Evolutionary conservation across 1,140 invertebrate genomes (phyloP).

Genomic region (Drosophila equinoxialis): DNA sequence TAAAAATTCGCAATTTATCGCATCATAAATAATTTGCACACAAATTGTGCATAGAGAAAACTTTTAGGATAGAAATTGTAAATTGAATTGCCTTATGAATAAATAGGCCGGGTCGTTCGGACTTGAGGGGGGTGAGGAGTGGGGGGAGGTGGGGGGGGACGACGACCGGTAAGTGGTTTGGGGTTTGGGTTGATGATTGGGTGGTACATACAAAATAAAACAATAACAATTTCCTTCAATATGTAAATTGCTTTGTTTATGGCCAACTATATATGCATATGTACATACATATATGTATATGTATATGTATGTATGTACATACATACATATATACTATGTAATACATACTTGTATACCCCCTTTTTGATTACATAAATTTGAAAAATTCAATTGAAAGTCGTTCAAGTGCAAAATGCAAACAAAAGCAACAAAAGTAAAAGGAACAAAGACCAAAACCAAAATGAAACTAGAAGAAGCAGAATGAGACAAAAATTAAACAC

Average conservation of each 20-base stretch:
- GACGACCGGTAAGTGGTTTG: too few species aligned
- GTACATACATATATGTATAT: too few species aligned
- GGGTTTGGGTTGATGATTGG: not conserved
- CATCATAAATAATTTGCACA: constrained; percentile 3
- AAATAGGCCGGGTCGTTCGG: not conserved
- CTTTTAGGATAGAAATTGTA: constrained; percentile 5
- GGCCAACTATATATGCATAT: constrained; percentile 21
- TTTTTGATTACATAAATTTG: constrained; percentile 63
- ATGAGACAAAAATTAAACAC: not conserved
- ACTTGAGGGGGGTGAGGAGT: too few species aligned
- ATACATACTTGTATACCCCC: constrained; percentile 19
- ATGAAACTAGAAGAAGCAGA: constrained; percentile 12
- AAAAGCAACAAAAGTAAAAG: constrained; percentile 16
- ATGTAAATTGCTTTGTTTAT: constrained; percentile 22
- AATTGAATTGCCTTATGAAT: constrained; percentile 5
- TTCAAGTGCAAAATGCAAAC: constrained; percentile 67
- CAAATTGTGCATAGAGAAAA: not conserved
- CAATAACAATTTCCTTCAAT: constrained; percentile 16
- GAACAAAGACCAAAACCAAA: constrained; percentile 23
- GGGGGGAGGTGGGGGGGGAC: not conserved
- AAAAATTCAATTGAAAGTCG: constrained; percentile 76
- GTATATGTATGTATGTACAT: not conserved
- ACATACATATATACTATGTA: not conserved
- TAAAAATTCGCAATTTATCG: constrained; percentile 2
- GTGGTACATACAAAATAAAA: constrained; percentile 6